Evolutionary conservation across 2,888 invertebrate genomes (phyloP).

Genomic region (Seira musarum): DNA sequence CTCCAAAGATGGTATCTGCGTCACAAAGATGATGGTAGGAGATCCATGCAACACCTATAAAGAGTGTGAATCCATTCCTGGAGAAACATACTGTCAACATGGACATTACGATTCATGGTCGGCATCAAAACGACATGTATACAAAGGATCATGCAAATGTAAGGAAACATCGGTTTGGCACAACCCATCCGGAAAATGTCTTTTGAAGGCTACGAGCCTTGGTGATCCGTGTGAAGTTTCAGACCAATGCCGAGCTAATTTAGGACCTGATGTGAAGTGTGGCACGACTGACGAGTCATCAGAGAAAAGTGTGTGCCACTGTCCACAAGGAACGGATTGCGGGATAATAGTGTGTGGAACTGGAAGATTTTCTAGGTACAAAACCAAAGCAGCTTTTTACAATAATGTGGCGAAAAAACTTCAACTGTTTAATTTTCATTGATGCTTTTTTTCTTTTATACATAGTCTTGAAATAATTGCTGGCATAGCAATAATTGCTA

Average conservation of each 20-base stretch:
- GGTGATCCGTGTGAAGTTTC: conserved; percentile 28
- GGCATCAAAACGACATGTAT: conserved; percentile 1
- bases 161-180: conserved; percentile 21
- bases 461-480: too few species aligned
- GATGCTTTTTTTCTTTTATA: too few species aligned
- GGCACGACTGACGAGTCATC: background rate
- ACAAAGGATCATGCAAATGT: conserved; percentile 46
- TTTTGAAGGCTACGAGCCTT: conserved; percentile 24
- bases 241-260: conserved; percentile 50
- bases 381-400: too few species aligned
- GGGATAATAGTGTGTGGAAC: conserved; percentile 35
- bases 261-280: conserved; percentile 49
- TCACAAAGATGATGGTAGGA: conserved; percentile 23
- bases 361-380: too few species aligned
- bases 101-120: background rate
- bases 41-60: conserved; percentile 34
- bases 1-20: conserved; percentile 24
- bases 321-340: conserved; percentile 57
- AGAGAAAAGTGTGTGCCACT: conserved; percentile 44
- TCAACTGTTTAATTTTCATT: too few species aligned
- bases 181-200: conserved; percentile 18
- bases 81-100: conserved; percentile 32
- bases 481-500: too few species aligned
- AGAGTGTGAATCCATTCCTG: too few species aligned
- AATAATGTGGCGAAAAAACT: too few species aligned